Conservation (phyloP, 2,113 vertebrate genomes). For the Chloropsis hardwickii region DNA sequence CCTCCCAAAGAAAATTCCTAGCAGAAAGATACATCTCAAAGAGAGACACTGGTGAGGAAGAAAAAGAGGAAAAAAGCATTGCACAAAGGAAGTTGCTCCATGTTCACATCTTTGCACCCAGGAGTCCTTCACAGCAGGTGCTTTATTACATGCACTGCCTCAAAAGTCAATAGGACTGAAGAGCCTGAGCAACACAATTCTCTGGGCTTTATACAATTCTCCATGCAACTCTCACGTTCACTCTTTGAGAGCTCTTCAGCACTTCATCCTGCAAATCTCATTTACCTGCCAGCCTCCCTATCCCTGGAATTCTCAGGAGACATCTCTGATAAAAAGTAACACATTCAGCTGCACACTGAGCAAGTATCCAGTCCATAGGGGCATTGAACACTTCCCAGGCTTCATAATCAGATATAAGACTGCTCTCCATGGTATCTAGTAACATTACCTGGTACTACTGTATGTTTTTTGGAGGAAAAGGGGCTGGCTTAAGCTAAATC, state of each 20-base stretch:
- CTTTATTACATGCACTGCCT: neutral
- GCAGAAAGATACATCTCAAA: neutral
- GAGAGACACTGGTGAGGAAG: neutral
- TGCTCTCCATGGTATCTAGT: neutral
- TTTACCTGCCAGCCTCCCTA: neutral
- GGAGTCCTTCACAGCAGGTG: neutral
- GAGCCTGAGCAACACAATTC: neutral
- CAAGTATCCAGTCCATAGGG: neutral
- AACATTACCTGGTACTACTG: neutral
- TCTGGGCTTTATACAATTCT: neutral
- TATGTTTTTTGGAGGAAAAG: neutral
- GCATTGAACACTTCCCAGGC: neutral
- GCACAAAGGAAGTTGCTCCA: neutral
- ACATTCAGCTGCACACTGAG: neutral
- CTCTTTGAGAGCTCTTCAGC: neutral
- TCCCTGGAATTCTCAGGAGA: neutral
- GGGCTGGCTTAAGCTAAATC: neutral
- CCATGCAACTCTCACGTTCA: neutral
- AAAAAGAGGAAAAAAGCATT: neutral
- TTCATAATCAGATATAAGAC: neutral
- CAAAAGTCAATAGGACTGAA: neutral
- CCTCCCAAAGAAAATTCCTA: neutral
- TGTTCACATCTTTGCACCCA: neutral
- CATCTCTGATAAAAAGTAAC: neutral
- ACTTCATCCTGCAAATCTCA: neutral